Base-by-base conservation (phyloP, 2,113 vertebrate genomes). In the Puntigrus tetrazona region DNA sequence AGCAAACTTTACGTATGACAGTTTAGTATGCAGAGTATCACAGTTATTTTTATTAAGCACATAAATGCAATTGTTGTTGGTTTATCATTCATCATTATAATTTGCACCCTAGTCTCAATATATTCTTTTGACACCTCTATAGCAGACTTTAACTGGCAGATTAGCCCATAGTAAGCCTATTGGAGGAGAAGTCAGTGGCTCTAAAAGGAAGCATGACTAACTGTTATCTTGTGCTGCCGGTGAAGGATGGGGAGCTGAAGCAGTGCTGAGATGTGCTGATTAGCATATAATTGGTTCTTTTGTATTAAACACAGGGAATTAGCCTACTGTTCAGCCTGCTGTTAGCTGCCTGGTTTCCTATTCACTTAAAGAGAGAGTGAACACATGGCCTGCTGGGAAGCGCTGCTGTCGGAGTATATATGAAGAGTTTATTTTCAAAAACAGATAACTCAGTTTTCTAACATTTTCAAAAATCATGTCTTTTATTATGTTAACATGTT, bases 281-380 rank as follows among this genome's bases (percentile, higher is more conserved):
- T 94, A 95, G 93, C 94, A 96, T 94, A 95, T 95, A 96, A 96
- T 94, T 95, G 93, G 82, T 92, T 88, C 86, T 90, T 91, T 95
- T 95, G 93, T 95, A 93, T 95, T 93, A 92, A 87, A 89, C 87
- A 95, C 92, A 93, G 93, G 85, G 92, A 77, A 80, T 91, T 91
- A 90, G 91, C 81, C 83, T 85, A 77, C 79, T 89, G 88, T 86
- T 89, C 70, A 82, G 82, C 84, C 84, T 84, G 78, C 88, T 89
- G 86, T 81, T 87, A 78, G 52, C 65, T 70, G 86, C 78, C 88
- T 83, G 85, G 74, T 80, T 85, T 82, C 83, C 85, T 73, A 90
- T 90, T 90, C 88, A 88, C 61, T 85, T 78, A 75, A 36, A 70
- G 75, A 84, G 77, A 76, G 77, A 75, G 79, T 13, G 36, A 50